These are phyloP conservation scores for Pegoplata infirma DNA, from an alignment of 2,888 invertebrate species.

Conservation along the genomic window DNA sequence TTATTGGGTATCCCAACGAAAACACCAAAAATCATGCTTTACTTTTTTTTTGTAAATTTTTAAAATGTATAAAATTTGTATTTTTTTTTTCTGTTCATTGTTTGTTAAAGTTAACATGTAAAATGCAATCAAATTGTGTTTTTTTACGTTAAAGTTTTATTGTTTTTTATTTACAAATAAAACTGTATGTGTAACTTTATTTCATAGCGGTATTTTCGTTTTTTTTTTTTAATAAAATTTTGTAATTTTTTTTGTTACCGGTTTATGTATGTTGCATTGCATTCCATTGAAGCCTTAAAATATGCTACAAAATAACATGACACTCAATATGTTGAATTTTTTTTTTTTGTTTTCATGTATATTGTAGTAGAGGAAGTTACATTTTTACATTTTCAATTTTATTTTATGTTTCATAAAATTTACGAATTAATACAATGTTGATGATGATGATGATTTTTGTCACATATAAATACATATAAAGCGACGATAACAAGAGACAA, in stretches of 20 bases:
- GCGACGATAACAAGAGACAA: not conserved
- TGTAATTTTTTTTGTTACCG: conserved; percentile 40
- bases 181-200: not conserved
- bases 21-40: conserved; percentile 53
- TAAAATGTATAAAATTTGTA: conserved; percentile 41
- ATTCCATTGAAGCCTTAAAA: conserved; percentile 41
- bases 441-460: conserved; percentile 2
- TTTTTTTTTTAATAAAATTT: conserved; percentile 58
- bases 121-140: conserved; percentile 53
- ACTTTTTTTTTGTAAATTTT: conserved; percentile 33
- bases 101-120: conserved; percentile 50
- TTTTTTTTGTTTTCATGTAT: not conserved
- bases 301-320: conserved; percentile 51
- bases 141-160: not conserved
- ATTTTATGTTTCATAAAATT: conserved; percentile 49
- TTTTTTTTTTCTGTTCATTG: too few relatives aligned
- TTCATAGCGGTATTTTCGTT: conserved; percentile 38
- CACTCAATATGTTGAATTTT: conserved; percentile 47
- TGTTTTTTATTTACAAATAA: not conserved
- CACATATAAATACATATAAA: not conserved
- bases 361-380: conserved; percentile 45
- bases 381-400: conserved; percentile 54
- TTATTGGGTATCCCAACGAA: too few relatives aligned
- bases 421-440: conserved; percentile 21
- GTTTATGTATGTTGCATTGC: not conserved